Evolutionary conservation across 1,140 invertebrate genomes (phyloP).

Genomic region (Scaptomyza graminum): DNA sequence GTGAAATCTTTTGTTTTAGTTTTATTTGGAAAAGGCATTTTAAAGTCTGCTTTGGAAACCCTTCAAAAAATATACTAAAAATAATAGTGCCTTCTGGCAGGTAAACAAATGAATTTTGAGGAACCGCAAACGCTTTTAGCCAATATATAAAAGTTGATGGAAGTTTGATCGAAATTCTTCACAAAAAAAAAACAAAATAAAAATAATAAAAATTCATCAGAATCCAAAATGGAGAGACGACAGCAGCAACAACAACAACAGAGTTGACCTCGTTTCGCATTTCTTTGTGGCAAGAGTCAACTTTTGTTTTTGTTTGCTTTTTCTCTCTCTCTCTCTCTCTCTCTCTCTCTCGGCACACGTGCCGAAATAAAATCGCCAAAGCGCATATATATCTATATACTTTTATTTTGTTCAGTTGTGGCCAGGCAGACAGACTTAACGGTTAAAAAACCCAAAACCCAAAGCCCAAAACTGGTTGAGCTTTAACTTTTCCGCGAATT

Average conservation of each 20-base stretch:
- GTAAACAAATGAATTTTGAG: conserved; percentile 9
- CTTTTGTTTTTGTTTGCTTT: conserved; percentile 59
- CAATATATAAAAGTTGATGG: conserved; percentile 5
- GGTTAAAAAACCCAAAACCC: conserved; percentile 49
- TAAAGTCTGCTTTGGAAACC: background rate
- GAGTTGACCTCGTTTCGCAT: conserved; percentile 45
- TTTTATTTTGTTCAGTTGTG: conserved; percentile 23
- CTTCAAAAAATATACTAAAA: background rate
- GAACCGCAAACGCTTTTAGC: background rate
- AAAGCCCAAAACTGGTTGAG: conserved; percentile 60
- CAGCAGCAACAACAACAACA: conserved; percentile 7
- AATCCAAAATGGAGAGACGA: conserved; percentile 6
- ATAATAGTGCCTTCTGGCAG: conserved; percentile 5
- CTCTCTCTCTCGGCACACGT: conserved; percentile 33
- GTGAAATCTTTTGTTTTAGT: too few species aligned
- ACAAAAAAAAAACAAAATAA: background rate
- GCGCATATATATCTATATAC: background rate
- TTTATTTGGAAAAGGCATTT: background rate
- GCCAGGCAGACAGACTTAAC: conserved; percentile 55
- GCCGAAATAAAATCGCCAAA: conserved; percentile 34
- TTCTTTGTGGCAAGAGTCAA: conserved; percentile 21
- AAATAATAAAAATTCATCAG: conserved; percentile 33
- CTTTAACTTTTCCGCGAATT: conserved; percentile 65
- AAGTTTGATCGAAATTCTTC: conserved; percentile 26
- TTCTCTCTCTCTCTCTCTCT: conserved; percentile 17